A percentile compares a stretch with the other conserved stretches of the same genome.
Evolutionary conservation across 2,888 invertebrate genomes (phyloP).

Genomic region (Acleris literana): DNA sequence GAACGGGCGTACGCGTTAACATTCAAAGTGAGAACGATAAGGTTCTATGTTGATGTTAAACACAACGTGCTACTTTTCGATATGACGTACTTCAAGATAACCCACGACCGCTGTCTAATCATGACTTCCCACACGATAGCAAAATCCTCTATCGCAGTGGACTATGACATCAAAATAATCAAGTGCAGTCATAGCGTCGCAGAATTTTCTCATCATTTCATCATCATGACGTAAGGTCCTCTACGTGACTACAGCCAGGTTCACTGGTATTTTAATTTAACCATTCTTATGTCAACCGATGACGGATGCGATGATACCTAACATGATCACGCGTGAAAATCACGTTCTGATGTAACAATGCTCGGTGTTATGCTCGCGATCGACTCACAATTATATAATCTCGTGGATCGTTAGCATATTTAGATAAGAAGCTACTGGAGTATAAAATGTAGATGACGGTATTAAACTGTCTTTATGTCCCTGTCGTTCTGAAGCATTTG

Average conservation of each 20-base stretch:
- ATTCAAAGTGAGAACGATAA: too few species aligned
- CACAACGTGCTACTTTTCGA: too few species aligned
- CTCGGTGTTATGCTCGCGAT: slow-evolving; percentile 31
- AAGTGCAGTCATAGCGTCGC: neutral
- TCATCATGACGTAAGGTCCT: slow-evolving; percentile 25
- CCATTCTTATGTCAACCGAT: slow-evolving; percentile 28
- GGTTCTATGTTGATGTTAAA: too few species aligned
- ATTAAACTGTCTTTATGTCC: neutral
- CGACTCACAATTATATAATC: slow-evolving; percentile 40
- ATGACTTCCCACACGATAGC: neutral
- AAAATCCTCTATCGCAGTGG: neutral
- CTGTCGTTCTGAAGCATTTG: neutral
- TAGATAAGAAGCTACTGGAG: slow-evolving; percentile 21
- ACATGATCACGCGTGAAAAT: slow-evolving; percentile 33
- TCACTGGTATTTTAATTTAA: slow-evolving; percentile 15
- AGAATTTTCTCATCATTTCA: slow-evolving; percentile 20
- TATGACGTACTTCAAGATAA: too few species aligned
- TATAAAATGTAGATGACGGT: too few species aligned
- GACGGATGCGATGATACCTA: slow-evolving; percentile 32
- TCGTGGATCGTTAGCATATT: slow-evolving; percentile 27
- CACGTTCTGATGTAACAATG: slow-evolving; percentile 44
- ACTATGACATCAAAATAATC: slow-evolving; percentile 7
- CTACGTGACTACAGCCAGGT: slow-evolving; percentile 29
- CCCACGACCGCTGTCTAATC: neutral
- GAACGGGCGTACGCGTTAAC: too few species aligned